Percentiles rank a stretch among this genome's conserved stretches.
Evolutionary conservation across 2,113 vertebrate species (phyloP).

Genomic region (Cercocebus atys): DNA sequence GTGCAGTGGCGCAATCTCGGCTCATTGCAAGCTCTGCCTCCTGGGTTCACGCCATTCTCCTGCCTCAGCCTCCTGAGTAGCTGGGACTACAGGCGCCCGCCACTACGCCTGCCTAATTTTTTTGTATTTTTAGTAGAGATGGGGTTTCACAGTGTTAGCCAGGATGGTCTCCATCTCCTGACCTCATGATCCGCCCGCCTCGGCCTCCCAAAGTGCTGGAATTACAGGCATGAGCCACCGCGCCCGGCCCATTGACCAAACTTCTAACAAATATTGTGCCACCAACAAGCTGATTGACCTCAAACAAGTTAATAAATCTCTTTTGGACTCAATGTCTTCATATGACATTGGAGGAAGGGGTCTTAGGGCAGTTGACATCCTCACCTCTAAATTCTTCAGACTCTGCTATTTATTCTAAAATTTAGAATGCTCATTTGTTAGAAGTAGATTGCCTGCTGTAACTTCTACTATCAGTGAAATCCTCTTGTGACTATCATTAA

Average conservation of each 20-base stretch:
- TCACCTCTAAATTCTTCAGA: neutral
- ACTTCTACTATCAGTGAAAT: neutral
- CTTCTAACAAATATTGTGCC: neutral
- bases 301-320: neutral
- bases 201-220: too few relatives aligned
- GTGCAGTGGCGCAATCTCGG: too few relatives aligned
- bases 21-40: too few relatives aligned
- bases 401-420: neutral
- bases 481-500: neutral
- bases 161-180: too few relatives aligned
- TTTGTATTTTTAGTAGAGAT: too few relatives aligned
- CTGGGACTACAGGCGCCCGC: too few relatives aligned
- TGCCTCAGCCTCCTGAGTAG: too few relatives aligned
- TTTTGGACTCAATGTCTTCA: neutral
- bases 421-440: neutral
- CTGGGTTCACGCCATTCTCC: too few relatives aligned
- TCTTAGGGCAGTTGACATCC: neutral
- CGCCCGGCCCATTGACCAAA: neutral
- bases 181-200: too few relatives aligned
- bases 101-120: too few relatives aligned
- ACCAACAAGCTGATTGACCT: neutral
- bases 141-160: too few relatives aligned
- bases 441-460: neutral
- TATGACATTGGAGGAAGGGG: neutral
- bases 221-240: too few relatives aligned